Evolutionary conservation across 2,797 vertebrate species (phyloP).

Genomic region (Aratinga solstitialis): DNA sequence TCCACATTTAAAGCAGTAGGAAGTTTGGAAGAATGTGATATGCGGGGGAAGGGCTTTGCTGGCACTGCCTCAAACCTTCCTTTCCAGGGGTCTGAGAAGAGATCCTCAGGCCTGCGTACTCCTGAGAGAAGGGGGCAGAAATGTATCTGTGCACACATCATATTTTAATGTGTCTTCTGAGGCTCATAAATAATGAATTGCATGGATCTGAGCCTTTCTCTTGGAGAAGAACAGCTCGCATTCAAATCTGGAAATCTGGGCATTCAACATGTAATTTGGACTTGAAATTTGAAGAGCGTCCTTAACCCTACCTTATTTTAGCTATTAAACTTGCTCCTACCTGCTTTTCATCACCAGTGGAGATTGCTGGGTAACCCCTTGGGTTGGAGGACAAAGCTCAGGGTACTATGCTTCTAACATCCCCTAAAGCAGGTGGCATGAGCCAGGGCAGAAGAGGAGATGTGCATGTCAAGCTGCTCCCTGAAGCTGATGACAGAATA

Average conservation of each 20-base stretch:
- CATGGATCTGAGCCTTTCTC: neutral
- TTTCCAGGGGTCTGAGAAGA: neutral
- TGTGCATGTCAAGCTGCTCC: neutral
- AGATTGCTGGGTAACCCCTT: neutral
- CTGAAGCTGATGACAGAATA: neutral
- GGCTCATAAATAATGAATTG: neutral
- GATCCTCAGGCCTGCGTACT: accelerated
- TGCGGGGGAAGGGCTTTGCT: neutral
- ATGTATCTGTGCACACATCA: neutral
- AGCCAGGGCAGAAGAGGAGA: neutral
- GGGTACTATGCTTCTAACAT: neutral
- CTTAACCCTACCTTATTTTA: neutral
- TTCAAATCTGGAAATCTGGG: neutral
- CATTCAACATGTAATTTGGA: neutral
- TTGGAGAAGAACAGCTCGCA: neutral
- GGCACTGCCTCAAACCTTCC: neutral
- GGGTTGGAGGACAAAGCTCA: neutral
- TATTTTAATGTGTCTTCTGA: neutral
- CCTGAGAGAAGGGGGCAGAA: neutral
- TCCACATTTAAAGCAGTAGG: accelerated
- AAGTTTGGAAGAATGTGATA: neutral
- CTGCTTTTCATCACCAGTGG: neutral
- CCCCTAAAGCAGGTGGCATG: neutral
- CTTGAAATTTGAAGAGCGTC: neutral
- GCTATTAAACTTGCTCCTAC: neutral